Evolutionary conservation across 2,888 invertebrate genomes (phyloP).

Genomic region (Mantis religiosa): DNA sequence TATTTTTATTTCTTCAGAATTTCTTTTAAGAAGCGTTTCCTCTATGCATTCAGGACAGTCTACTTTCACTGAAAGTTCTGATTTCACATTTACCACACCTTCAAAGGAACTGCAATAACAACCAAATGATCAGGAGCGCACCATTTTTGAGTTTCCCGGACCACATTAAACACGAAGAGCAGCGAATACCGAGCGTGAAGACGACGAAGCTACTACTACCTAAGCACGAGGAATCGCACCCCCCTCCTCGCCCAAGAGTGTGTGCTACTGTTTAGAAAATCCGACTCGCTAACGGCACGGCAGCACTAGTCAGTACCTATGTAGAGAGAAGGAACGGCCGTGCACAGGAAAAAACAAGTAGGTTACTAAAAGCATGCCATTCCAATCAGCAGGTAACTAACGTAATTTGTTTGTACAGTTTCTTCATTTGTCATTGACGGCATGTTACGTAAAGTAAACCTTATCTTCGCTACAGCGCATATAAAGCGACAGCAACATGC

Average conservation of each 20-base stretch:
- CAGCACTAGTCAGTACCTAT: background rate
- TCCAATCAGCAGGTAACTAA: background rate
- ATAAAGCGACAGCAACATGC: background rate
- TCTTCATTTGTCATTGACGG: background rate
- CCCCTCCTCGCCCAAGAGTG: background rate
- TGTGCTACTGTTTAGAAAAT: background rate
- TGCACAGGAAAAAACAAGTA: background rate
- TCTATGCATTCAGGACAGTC: background rate
- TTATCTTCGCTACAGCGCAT: background rate
- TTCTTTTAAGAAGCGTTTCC: background rate
- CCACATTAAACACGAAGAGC: background rate
- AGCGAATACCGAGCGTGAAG: background rate
- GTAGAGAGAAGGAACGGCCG: background rate
- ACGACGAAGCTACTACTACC: background rate
- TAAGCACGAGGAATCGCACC: background rate
- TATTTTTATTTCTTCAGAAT: background rate
- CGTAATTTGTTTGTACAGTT: background rate
- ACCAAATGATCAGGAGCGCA: no score
- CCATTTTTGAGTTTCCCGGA: background rate
- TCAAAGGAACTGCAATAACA: no score
- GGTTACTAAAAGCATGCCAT: background rate
- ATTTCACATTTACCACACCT: no score
- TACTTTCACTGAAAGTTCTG: no score
- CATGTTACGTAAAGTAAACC: background rate
- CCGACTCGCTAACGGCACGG: constrained; percentile 3